Conservation (phyloP, 2,888 invertebrate genomes). For the Pherbina coryleti region DNA sequence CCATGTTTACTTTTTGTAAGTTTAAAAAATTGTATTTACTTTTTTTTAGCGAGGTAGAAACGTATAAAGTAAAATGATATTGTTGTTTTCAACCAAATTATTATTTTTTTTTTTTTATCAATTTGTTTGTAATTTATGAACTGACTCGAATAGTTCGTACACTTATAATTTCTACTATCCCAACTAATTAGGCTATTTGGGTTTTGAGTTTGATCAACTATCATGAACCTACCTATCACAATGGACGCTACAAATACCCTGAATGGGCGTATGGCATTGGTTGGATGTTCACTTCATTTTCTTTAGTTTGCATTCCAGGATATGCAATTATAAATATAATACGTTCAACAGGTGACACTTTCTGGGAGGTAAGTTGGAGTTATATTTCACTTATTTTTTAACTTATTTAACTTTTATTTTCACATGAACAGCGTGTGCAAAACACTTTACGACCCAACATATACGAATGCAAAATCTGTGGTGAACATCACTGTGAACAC, state of each 20-base stretch:
- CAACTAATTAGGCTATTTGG: constrained; percentile 79
- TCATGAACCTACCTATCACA: constrained; percentile 86
- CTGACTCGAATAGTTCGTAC: background rate
- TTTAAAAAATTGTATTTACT: background rate
- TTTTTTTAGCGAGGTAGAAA: background rate
- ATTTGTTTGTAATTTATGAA: background rate
- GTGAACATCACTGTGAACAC: constrained; percentile 83
- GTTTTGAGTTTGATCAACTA: constrained; percentile 90
- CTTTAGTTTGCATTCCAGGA: constrained; percentile 87
- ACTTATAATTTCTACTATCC: background rate
- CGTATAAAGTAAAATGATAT: background rate
- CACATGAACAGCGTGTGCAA: constrained; percentile 76
- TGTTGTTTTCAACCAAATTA: too few relatives aligned
- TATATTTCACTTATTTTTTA: background rate
- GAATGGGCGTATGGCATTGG: constrained; percentile 86
- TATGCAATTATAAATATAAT: constrained; percentile 81
- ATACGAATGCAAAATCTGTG: constrained; percentile 81
- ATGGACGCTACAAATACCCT: constrained; percentile 83
- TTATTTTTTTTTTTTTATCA: too few relatives aligned
- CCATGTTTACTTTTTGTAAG: constrained; percentile 82
- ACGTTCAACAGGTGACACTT: constrained; percentile 78
- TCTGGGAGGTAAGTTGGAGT: constrained; percentile 75
- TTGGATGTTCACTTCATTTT: constrained; percentile 87
- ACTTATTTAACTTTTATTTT: background rate
- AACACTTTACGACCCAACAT: constrained; percentile 82